Conservation (phyloP, 2,113 vertebrate species). For the Columba janthina region DNA sequence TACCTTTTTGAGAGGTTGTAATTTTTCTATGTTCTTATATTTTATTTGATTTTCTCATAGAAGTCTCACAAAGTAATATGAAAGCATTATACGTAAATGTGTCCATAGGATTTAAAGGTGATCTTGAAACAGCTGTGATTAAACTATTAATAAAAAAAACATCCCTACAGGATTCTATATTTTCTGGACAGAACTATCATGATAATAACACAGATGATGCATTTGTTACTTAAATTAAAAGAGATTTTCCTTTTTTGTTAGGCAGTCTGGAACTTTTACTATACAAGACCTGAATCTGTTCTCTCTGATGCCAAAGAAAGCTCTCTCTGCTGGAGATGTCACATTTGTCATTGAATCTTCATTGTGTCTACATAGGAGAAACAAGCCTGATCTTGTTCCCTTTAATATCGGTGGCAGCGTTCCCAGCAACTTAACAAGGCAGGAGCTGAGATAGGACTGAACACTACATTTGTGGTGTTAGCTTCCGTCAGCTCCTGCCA, state of each 20-base stretch:
- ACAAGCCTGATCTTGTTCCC: background rate
- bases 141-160: background rate
- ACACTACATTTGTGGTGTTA: background rate
- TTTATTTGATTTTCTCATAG: background rate
- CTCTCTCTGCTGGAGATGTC: background rate
- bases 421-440: background rate
- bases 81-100: background rate
- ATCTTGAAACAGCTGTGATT: background rate
- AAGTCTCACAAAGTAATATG: background rate
- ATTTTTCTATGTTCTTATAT: background rate
- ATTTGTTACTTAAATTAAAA: background rate
- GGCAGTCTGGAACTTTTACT: background rate
- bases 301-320: background rate
- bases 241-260: background rate
- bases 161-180: background rate
- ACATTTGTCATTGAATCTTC: background rate
- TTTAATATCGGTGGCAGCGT: fast-evolving
- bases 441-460: background rate
- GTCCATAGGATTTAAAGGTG: background rate
- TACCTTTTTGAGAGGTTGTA: background rate
- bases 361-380: background rate
- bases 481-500: background rate
- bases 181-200: background rate
- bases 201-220: fast-evolving
- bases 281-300: background rate